These are phyloP conservation scores for Crossocerus cetratus DNA, from an alignment of 2,888 invertebrate genomes.

Conservation along the genomic window DNA sequence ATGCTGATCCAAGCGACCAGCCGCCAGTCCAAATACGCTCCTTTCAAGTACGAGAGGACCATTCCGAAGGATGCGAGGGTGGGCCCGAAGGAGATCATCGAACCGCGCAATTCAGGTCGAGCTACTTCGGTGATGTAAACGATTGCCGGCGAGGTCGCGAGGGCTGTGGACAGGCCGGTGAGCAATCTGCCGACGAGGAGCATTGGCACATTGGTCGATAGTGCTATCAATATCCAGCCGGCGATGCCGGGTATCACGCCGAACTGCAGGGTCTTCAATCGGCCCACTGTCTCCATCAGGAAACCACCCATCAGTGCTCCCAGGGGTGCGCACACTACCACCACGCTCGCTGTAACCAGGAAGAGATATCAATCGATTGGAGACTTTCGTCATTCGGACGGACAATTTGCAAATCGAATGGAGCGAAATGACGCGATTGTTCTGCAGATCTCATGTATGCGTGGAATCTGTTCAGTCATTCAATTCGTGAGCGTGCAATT, in stretches of 20 bases:
- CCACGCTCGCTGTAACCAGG: slow-evolving; percentile 78
- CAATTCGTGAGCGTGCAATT: neutral
- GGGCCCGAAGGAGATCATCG: slow-evolving; percentile 80
- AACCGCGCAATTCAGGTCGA: slow-evolving; percentile 80
- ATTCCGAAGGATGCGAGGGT: slow-evolving; percentile 81
- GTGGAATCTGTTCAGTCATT: neutral
- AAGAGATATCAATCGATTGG: neutral
- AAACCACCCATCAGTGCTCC: slow-evolving; percentile 79
- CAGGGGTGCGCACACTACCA: slow-evolving; percentile 79
- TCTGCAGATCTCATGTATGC: too few relatives aligned
- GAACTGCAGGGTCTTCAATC: slow-evolving; percentile 79
- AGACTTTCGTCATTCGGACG: too few relatives aligned
- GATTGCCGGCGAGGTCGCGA: slow-evolving; percentile 81
- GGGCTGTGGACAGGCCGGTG: slow-evolving; percentile 80
- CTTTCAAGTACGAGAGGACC: slow-evolving; percentile 79
- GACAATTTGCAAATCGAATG: too few relatives aligned
- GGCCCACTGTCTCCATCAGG: slow-evolving; percentile 79
- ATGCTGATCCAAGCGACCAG: slow-evolving; percentile 80
- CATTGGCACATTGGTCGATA: slow-evolving; percentile 78
- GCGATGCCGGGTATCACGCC: slow-evolving; percentile 79
- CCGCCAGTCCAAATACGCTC: slow-evolving; percentile 80
- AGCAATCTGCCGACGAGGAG: slow-evolving; percentile 79
- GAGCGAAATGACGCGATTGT: too few relatives aligned
- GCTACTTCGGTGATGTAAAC: slow-evolving; percentile 82
- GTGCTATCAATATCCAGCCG: slow-evolving; percentile 80